These are phyloP conservation scores for Heliothis subflexa DNA, from an alignment of 1,140 invertebrate genomes.

Conservation along the genomic window DNA sequence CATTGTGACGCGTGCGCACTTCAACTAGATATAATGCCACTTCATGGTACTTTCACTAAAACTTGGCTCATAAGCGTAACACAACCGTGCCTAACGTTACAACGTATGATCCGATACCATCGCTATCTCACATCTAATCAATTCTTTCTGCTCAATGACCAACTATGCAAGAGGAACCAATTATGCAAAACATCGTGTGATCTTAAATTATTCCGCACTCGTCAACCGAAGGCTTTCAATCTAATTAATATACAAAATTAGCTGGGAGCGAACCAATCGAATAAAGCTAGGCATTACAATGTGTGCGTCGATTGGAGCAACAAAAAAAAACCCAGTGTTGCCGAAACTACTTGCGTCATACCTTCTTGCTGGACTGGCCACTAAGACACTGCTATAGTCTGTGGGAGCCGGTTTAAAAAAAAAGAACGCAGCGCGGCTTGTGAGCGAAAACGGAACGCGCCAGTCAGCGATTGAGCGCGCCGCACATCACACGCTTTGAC, in stretches of 20 bases:
- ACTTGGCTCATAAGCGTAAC: constrained; percentile 2
- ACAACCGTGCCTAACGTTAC: constrained; percentile 5
- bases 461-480: constrained; percentile 71
- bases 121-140: constrained; percentile 26
- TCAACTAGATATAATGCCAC: constrained; percentile 27
- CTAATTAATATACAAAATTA: constrained; percentile 48
- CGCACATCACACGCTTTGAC: constrained; percentile 57
- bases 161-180: background rate
- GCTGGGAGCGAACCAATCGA: constrained; percentile 27
- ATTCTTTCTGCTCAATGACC: constrained; percentile 6
- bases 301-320: constrained; percentile 63
- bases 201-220: constrained; percentile 15
- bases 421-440: constrained; percentile 55
- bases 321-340: constrained; percentile 73
- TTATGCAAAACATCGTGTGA: constrained; percentile 5
- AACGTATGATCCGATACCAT: background rate
- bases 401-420: constrained; percentile 55
- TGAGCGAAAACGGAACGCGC: constrained; percentile 57
- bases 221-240: constrained; percentile 29
- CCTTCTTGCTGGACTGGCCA: constrained; percentile 66
- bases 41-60: constrained; percentile 27
- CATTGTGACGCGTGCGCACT: background rate
- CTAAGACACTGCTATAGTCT: constrained; percentile 47
- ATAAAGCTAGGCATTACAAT: constrained; percentile 47
- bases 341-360: constrained; percentile 81